Evolutionary conservation across 2,888 invertebrate species (phyloP).

Genomic region (Stenolophus ochropezus): DNA sequence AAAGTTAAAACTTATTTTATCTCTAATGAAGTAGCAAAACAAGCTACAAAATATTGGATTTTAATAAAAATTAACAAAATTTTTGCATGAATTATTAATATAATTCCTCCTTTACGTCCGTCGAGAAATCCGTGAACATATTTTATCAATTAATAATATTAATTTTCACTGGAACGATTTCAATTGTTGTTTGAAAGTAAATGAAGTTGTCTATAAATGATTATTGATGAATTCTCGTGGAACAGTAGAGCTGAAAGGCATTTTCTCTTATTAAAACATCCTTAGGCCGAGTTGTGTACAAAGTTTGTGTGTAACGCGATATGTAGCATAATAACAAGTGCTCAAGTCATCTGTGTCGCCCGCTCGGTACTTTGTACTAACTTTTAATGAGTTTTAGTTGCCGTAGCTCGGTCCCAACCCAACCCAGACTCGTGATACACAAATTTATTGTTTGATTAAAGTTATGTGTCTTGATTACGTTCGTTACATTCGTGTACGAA

Average conservation of each 20-base stretch:
- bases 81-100: no score
- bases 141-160: no score
- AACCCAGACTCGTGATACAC: constrained; percentile 24
- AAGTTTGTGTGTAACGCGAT: neutral
- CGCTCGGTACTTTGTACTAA: constrained; percentile 38
- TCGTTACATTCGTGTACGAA: constrained; percentile 24
- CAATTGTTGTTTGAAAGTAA: neutral
- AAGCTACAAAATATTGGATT: no score
- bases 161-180: no score
- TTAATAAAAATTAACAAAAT: no score
- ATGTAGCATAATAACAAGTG: neutral
- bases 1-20: no score
- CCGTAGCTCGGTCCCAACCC: constrained; percentile 32
- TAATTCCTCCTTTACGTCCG: no score
- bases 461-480: constrained; percentile 38
- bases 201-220: neutral
- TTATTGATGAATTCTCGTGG: neutral
- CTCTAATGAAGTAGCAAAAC: no score
- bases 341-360: neutral
- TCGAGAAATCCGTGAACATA: no score
- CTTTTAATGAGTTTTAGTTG: constrained; percentile 54
- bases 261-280: neutral
- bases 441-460: constrained; percentile 47
- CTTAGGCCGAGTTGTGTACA: neutral
- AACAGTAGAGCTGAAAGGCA: neutral